Evolutionary conservation across 2,797 vertebrate species (phyloP).

Genomic region (Lagocephalus sceleratus): DNA sequence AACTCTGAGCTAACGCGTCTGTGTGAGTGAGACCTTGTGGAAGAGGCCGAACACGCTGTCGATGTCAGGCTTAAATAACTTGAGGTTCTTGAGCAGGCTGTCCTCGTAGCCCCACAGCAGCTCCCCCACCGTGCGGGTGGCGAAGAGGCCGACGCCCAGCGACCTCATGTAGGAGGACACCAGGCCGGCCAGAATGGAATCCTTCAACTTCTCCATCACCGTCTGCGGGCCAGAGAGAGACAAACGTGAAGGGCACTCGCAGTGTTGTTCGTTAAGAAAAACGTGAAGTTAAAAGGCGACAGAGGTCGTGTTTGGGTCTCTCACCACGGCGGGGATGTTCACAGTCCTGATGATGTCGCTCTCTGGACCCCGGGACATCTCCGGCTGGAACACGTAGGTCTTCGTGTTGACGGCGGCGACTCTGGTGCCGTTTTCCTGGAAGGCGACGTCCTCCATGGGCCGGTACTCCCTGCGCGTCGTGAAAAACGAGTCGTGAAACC

Average conservation of each 20-base stretch:
- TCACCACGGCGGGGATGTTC: slow-evolving; percentile 91
- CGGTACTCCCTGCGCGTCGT: slow-evolving; percentile 83
- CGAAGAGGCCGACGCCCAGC: slow-evolving; percentile 72
- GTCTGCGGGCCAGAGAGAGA: not conserved
- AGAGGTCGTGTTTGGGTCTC: slow-evolving; percentile 19
- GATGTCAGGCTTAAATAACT: slow-evolving; percentile 37
- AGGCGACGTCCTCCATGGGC: slow-evolving; percentile 82
- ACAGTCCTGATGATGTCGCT: slow-evolving; percentile 86
- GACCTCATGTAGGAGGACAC: slow-evolving; percentile 64
- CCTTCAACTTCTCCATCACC: not conserved
- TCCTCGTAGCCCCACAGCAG: slow-evolving; percentile 95
- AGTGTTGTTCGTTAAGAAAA: not conserved
- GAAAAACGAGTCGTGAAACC: too few relatives aligned
- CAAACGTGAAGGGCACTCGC: too few relatives aligned
- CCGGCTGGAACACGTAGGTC: slow-evolving; percentile 85
- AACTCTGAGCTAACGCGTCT: not conserved
- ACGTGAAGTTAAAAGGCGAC: not conserved
- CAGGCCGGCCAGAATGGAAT: not conserved
- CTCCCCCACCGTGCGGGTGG: slow-evolving; percentile 77
- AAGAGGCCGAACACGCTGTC: slow-evolving; percentile 87
- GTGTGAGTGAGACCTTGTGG: slow-evolving; percentile 77
- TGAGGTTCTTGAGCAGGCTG: slow-evolving; percentile 73
- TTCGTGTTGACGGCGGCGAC: slow-evolving; percentile 87
- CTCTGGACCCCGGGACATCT: slow-evolving; percentile 85
- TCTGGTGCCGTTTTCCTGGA: slow-evolving; percentile 87